phyloP scores from a whole-genome alignment of 2,113 vertebrate genomes.

The Felis chaus region DNA sequence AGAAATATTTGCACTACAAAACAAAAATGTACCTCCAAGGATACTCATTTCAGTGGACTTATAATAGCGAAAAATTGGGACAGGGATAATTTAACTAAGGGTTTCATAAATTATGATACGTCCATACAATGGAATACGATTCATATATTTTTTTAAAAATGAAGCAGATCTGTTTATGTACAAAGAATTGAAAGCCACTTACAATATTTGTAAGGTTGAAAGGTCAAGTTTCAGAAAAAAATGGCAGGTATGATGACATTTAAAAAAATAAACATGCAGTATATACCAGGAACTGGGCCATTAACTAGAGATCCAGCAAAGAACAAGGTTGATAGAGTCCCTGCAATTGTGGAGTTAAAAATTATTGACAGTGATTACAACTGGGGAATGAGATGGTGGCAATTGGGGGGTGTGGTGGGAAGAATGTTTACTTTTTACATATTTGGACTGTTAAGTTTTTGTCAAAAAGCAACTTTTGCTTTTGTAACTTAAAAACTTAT shows the following conservation, averaged over 20 bases:
- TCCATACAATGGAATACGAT: neutral
- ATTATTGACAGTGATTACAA: neutral
- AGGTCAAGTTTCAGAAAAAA: neutral
- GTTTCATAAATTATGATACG: neutral
- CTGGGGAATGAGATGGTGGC: neutral
- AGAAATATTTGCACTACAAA: slow-evolving; percentile 42
- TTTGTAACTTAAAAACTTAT: neutral
- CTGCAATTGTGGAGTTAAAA: neutral
- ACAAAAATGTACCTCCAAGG: slow-evolving; percentile 23
- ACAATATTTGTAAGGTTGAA: neutral
- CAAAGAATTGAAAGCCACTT: neutral
- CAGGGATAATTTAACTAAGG: neutral
- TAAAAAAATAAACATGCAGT: neutral
- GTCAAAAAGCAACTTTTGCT: neutral
- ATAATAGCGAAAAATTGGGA: neutral
- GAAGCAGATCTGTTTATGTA: neutral
- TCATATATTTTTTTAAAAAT: neutral
- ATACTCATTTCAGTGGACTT: neutral
- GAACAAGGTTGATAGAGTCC: neutral
- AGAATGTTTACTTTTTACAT: neutral
- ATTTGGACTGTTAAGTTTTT: neutral
- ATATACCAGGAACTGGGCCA: neutral
- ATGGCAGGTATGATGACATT: neutral
- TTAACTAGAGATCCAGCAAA: neutral
- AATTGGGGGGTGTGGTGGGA: neutral